Base-by-base conservation (phyloP, 2,888 invertebrate species). In the Boloria euphrosyne region DNA sequence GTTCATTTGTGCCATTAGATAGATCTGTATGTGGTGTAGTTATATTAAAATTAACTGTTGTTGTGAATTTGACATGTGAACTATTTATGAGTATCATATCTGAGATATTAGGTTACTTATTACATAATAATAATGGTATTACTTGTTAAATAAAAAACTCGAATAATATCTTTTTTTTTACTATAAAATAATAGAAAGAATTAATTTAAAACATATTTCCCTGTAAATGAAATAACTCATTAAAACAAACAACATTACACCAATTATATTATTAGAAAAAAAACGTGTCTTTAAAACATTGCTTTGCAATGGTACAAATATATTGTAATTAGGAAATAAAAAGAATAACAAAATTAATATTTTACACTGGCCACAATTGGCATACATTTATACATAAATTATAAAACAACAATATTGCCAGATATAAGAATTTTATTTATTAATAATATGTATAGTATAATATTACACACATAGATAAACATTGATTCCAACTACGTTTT, bases 81-180 rank as follows among this genome's bases (percentile, higher is more conserved):
- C 64, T 70, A 53, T 73, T 68, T 72, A 65, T 68, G 65, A 46
- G 62, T 68, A 66, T 66, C 59, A 58, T 64, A 68, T 79, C 79
- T 80, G 81, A 82, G 80, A 80, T 83, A 81, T 77, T 79, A 82
- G 74, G 74, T 80, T 79, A 79, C 74, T 80, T 81, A 80, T 80
- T 81, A 82, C 75, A 78, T 73, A 76, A 73, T 78, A 78, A 66
- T 74, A 67, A 67, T 72, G 55, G 22, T 72, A 68, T 71, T 75
- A 71, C 72, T 62, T 73, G 73, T 75, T 75, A 71, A 74, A 74
- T 74, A 75, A 71, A 74, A 73, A 65, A 46, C 5, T 44, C 10
- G 58, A 68, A 60, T 62, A 59, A 16, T 13, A 59, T 10, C 54
- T 57, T 46, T 38, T 51, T 13, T 64, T 59, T 71, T 27, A 38